Percentiles rank a stretch among this genome's conserved stretches.
phyloP scores from a whole-genome alignment of 92 coral and sea anemone genomes.

The Nematostella vectensis region DNA sequence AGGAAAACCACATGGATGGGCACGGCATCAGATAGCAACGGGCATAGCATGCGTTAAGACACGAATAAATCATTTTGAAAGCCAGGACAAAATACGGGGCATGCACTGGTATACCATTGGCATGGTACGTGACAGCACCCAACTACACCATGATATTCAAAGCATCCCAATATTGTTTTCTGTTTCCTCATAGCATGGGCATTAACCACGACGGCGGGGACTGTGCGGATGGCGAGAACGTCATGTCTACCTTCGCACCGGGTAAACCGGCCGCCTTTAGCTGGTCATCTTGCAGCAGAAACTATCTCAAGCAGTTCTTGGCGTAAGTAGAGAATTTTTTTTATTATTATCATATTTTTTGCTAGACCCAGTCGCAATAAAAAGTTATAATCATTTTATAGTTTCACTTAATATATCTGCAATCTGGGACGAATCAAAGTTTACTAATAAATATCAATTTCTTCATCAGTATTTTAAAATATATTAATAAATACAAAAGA shows the following conservation, averaged over 20 bases:
- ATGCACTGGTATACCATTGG: neutral
- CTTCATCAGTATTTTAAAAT: no score
- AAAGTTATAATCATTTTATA: neutral
- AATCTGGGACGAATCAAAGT: no score
- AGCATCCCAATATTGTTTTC: neutral
- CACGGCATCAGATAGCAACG: neutral
- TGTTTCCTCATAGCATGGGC: conserved; percentile 60
- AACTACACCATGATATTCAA: no score
- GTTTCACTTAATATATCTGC: no score
- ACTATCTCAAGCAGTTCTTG: conserved; percentile 77
- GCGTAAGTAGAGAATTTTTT: conserved; percentile 62
- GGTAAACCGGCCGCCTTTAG: conserved; percentile 73
- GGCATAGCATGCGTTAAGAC: neutral
- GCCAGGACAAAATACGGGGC: neutral
- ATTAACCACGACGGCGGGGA: conserved; percentile 83
- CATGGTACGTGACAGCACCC: no score
- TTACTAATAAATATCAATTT: no score
- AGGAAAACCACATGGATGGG: neutral
- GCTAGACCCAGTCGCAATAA: neutral
- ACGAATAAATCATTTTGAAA: neutral
- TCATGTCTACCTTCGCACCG: conserved; percentile 75
- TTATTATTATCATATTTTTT: neutral
- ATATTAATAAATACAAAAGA: no score
- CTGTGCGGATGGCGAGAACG: conserved; percentile 73
- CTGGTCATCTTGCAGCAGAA: conserved; percentile 93